These are phyloP conservation scores for Dicrostonyx torquatus DNA, from an alignment of 2,797 vertebrate species.

Conservation along the genomic window DNA sequence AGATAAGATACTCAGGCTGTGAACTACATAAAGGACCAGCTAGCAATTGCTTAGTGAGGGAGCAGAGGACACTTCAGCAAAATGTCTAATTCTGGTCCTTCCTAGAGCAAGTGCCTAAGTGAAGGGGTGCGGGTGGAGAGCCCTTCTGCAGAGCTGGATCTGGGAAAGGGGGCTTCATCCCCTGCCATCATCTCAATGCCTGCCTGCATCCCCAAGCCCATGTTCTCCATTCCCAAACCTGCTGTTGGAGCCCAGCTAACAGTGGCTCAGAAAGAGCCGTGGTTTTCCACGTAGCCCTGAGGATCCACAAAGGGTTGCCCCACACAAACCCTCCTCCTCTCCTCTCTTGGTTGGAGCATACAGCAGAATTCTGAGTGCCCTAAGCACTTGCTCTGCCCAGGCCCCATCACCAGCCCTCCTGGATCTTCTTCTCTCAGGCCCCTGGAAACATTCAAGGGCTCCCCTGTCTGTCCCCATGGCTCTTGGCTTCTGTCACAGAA, in stretches of 20 bases:
- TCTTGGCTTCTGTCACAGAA: neutral
- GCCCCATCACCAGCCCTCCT: neutral
- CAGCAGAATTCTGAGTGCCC: neutral
- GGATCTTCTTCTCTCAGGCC: neutral
- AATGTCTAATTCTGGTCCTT: neutral
- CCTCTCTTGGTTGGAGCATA: neutral
- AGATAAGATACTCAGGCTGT: rapidly evolving
- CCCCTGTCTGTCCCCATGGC: neutral
- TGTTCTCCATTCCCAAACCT: neutral
- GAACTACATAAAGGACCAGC: neutral
- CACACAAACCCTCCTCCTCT: neutral
- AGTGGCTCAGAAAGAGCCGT: neutral
- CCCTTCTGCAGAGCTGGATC: neutral
- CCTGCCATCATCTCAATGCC: neutral
- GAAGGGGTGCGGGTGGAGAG: neutral
- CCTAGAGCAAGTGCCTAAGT: neutral
- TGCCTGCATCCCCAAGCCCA: too few relatives aligned
- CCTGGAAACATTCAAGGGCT: neutral
- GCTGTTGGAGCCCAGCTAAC: neutral
- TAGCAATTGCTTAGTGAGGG: neutral
- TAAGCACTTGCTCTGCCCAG: neutral
- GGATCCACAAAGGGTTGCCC: neutral
- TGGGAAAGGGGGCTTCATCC: neutral
- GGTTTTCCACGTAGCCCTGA: neutral
- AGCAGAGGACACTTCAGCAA: neutral